Conservation (phyloP, 2,888 invertebrate species). For the Chalcosyrphus nemorum region DNA sequence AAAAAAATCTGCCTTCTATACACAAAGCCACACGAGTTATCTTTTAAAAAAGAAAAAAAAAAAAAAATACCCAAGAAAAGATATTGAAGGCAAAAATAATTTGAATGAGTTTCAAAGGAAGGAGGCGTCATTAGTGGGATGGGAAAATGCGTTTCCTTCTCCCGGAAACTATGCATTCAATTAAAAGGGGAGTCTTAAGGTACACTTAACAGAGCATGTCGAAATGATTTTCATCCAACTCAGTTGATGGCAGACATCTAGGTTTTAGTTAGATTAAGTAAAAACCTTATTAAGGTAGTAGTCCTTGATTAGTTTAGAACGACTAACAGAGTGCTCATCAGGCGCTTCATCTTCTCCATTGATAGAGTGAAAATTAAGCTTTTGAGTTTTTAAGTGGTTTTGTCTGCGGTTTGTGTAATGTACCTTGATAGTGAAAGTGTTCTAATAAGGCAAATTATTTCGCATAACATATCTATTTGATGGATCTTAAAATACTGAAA, state of each 20-base stretch:
- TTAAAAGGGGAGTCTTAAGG: conserved; percentile 35
- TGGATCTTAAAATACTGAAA: no score
- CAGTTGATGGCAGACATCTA: neutral
- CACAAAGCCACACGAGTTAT: neutral
- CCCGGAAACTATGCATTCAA: conserved; percentile 55
- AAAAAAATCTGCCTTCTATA: neutral
- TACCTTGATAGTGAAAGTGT: no score
- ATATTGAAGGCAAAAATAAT: neutral
- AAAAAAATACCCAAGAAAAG: neutral
- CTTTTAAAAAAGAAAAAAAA: neutral
- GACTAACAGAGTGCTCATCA: neutral
- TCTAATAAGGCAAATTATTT: no score
- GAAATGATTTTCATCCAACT: neutral
- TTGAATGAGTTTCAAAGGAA: conserved; percentile 5
- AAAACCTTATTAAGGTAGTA: conserved; percentile 33
- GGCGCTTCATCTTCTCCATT: neutral
- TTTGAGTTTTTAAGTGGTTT: neutral
- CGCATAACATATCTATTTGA: no score
- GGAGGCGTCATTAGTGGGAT: conserved; percentile 8
- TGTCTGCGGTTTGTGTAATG: neutral
- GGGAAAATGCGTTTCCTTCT: conserved; percentile 42
- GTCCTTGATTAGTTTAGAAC: conserved; percentile 26
- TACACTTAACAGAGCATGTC: conserved; percentile 16
- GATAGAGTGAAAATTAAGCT: neutral
- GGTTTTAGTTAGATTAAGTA: conserved; percentile 39